phyloP scores from a whole-genome alignment of 2,797 vertebrate species.

The Salarias fasciatus region DNA sequence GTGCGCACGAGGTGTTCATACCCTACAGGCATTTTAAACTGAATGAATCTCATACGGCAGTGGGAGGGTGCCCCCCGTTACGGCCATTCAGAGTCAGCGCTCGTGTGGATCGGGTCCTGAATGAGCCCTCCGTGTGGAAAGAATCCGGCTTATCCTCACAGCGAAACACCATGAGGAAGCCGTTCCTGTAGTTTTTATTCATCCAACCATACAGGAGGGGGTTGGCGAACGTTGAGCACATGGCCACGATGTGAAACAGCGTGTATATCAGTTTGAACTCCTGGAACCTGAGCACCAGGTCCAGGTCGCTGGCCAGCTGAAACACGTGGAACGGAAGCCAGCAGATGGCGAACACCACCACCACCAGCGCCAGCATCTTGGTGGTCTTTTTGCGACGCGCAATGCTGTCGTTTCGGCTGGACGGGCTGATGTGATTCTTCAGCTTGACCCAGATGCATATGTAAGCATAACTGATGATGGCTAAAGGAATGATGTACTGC shows the following conservation, averaged over 20 bases:
- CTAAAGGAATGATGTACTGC: conserved; percentile 90
- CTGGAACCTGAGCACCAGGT: conserved; percentile 87
- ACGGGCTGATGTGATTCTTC: conserved; percentile 90
- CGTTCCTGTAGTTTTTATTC: conserved; percentile 96
- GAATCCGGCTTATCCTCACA: conserved; percentile 89
- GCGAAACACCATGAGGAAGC: conserved; percentile 92
- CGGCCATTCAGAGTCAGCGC: conserved; percentile 82
- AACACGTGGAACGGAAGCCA: conserved; percentile 94
- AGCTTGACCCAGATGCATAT: conserved; percentile 94
- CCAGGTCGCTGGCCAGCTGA: conserved; percentile 91
- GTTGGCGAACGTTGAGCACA: conserved; percentile 94
- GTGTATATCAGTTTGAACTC: conserved; percentile 95
- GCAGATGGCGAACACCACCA: conserved; percentile 90
- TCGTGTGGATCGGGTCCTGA: conserved; percentile 86
- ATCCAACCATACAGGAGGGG: conserved; percentile 94
- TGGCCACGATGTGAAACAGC: conserved; percentile 91
- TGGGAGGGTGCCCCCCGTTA: conserved; percentile 82
- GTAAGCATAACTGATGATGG: conserved; percentile 92
- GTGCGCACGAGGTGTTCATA: conserved; percentile 16
- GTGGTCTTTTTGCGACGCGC: conserved; percentile 90
- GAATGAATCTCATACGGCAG: conserved; percentile 81
- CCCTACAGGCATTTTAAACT: conserved; percentile 17
- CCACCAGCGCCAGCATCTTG: conserved; percentile 92
- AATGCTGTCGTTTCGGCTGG: conserved; percentile 85
- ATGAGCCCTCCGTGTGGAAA: conserved; percentile 88